phyloP scores from a whole-genome alignment of 2,797 vertebrate genomes.

The Cynopterus sphinx region DNA sequence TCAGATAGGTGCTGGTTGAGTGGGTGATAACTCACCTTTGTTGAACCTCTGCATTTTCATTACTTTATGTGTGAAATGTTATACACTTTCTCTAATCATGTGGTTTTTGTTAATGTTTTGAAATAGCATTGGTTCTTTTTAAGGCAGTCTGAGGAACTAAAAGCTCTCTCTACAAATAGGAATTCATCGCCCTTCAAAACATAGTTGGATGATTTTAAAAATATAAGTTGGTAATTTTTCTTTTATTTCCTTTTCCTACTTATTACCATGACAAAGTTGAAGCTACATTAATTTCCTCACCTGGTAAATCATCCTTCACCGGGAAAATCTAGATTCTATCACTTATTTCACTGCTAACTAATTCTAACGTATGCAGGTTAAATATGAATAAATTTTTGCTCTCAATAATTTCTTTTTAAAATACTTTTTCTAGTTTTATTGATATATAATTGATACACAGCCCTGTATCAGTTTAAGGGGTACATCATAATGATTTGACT shows the following conservation, averaged over 20 bases:
- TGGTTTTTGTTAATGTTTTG: not conserved
- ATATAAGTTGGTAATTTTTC: not conserved
- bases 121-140: not conserved
- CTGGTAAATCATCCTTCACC: not conserved
- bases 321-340: not conserved
- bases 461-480: not conserved
- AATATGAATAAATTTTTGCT: not conserved
- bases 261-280: not conserved
- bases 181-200: not conserved
- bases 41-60: not conserved
- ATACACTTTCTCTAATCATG: not conserved
- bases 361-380: not conserved
- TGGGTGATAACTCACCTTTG: not conserved
- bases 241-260: constrained; percentile 2
- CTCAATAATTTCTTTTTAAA: not conserved
- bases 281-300: not conserved
- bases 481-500: not conserved
- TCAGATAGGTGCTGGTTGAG: not conserved
- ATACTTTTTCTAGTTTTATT: not conserved
- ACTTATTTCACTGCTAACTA: not conserved
- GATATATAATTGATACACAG: not conserved
- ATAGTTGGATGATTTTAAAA: constrained; percentile 11
- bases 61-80: not conserved
- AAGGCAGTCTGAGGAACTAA: not conserved
- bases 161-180: not conserved